phyloP scores from a whole-genome alignment of 92 coral and sea anemone species.

The Siderastrea radians region DNA sequence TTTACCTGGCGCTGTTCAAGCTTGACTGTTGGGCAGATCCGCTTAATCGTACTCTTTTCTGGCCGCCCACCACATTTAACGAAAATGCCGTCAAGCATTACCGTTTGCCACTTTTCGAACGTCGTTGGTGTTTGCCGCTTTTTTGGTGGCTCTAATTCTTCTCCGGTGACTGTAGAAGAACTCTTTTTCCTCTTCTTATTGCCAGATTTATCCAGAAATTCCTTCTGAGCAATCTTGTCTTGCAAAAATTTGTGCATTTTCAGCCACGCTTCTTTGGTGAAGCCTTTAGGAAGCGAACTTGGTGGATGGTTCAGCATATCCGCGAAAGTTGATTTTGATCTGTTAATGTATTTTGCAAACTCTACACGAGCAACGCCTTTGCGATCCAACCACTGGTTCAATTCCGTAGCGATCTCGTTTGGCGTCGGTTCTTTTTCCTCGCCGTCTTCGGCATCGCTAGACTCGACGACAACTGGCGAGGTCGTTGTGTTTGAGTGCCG shows the following conservation, averaged over 20 bases:
- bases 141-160: not conserved
- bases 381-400: conserved; percentile 3
- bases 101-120: conserved; percentile 19
- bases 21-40: conserved; percentile 7
- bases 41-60: not conserved
- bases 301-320: conserved; percentile 18
- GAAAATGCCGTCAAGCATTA: conserved; percentile 12
- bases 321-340: not conserved
- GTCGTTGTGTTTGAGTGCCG: too few relatives aligned
- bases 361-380: conserved; percentile 10
- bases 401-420: conserved; percentile 4
- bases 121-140: not conserved
- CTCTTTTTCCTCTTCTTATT: not conserved
- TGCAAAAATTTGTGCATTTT: not conserved
- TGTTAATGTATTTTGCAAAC: conserved; percentile 1
- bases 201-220: not conserved
- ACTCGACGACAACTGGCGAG: not conserved
- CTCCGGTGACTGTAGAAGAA: not conserved
- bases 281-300: conserved; percentile 6
- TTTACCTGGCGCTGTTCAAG: conserved; percentile 28
- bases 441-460: not conserved
- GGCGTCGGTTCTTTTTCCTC: not conserved
- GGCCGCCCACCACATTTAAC: conserved; percentile 24
- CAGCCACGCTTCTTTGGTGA: not conserved
- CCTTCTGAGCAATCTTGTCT: not conserved